Evolutionary conservation across 2,113 vertebrate species (phyloP).

Genomic region (Motacilla alba): DNA sequence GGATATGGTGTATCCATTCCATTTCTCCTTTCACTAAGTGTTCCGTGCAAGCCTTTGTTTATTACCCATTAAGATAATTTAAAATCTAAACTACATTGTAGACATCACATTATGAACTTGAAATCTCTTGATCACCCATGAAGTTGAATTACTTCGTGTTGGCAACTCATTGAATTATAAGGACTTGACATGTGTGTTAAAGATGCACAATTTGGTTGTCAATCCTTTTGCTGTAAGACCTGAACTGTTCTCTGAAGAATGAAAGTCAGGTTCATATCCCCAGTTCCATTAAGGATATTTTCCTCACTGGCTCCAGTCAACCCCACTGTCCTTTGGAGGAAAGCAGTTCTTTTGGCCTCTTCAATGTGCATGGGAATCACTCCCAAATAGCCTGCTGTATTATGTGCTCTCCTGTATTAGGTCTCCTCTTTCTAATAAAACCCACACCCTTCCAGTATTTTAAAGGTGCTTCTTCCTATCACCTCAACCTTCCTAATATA

Average conservation of each 20-base stretch:
- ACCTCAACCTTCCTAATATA: not conserved
- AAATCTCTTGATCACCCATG: not conserved
- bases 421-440: not conserved
- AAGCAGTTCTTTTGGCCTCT: not conserved
- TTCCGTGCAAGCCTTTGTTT: not conserved
- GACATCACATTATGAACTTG: not conserved
- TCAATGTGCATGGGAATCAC: not conserved
- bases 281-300: not conserved
- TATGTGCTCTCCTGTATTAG: not conserved
- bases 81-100: not conserved
- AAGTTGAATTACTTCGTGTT: not conserved
- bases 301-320: not conserved
- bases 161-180: not conserved
- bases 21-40: not conserved
- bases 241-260: not conserved
- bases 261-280: accelerated
- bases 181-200: not conserved
- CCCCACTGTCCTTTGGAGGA: not conserved
- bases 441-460: accelerated
- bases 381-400: not conserved
- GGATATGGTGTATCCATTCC: not conserved
- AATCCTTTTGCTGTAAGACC: not conserved
- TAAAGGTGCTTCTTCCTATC: not conserved
- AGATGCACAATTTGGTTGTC: not conserved
- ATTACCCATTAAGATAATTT: not conserved